phyloP scores from a whole-genome alignment of 53 echinoderm and acorn worm genomes.

The Arbacia lixula region DNA sequence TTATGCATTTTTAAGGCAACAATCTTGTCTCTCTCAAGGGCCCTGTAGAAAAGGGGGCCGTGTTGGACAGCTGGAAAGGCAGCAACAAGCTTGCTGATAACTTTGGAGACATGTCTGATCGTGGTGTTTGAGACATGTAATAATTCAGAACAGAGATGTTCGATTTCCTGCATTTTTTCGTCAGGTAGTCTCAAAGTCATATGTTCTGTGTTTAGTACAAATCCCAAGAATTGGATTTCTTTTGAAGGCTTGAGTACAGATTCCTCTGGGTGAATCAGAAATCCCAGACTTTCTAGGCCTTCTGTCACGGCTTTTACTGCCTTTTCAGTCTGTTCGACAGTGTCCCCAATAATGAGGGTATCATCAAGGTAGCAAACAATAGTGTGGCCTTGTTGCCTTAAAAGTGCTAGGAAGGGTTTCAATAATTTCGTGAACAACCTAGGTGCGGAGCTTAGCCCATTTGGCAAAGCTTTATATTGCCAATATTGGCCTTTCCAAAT shows the following conservation, averaged over 20 bases:
- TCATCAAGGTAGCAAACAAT: conserved; percentile 18
- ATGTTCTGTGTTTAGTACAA: neutral
- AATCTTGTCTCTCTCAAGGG: conserved; percentile 51
- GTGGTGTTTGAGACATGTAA: neutral
- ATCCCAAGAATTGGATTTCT: neutral
- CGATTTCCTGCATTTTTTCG: neutral
- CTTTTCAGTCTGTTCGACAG: neutral
- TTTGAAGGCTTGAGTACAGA: neutral
- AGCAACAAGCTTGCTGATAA: conserved; percentile 51
- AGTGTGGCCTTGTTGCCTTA: conserved; percentile 14
- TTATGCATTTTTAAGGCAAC: conserved; percentile 21
- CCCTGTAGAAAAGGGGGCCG: conserved; percentile 44
- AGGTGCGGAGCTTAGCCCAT: neutral
- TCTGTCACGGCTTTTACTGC: neutral
- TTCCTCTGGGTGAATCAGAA: too few species aligned
- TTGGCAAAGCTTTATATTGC: neutral
- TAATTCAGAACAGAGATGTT: neutral
- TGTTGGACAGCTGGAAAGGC: conserved; percentile 27
- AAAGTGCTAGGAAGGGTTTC: neutral
- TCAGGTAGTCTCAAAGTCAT: neutral
- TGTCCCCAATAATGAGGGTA: neutral
- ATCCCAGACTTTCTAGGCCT: neutral
- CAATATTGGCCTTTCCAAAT: neutral
- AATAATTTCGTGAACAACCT: too few species aligned
- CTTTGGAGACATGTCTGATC: neutral